Conservation (phyloP, 2,113 vertebrate genomes). For the Python bivittatus region DNA sequence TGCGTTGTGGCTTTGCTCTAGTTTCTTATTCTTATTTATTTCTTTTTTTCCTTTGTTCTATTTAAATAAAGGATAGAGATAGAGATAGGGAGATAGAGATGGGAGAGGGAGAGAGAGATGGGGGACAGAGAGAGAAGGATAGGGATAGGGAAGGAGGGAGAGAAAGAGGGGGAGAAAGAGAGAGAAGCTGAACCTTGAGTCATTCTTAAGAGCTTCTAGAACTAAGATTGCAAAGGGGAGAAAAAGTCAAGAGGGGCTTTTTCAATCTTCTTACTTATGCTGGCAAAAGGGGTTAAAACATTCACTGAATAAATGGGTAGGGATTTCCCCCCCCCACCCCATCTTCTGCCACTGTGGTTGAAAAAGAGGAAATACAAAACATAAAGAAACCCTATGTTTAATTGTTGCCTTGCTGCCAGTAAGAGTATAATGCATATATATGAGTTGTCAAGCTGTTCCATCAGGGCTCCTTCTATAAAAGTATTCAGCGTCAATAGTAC, state of each 20-base stretch:
- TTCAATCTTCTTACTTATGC: not conserved
- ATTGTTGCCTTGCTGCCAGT: not conserved
- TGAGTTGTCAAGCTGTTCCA: not conserved
- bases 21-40: not conserved
- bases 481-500: not conserved
- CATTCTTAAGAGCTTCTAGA: not conserved
- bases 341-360: not conserved
- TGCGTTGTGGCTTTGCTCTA: not conserved
- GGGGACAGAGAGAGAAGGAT: too few species aligned
- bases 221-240: not conserved
- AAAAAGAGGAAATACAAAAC: not conserved
- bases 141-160: not conserved
- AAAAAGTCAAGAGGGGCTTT: not conserved
- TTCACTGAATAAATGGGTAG: not conserved
- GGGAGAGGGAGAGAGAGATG: too few species aligned
- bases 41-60: not conserved
- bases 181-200: not conserved
- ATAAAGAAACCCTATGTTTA: not conserved
- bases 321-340: not conserved
- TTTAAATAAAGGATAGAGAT: not conserved
- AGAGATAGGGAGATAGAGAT: too few species aligned
- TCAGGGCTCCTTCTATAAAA: not conserved
- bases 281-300: not conserved
- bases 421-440: not conserved
- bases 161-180: not conserved